Base-by-base conservation (phyloP, 2,888 invertebrate genomes). In the Romanomermis culicivorax region DNA sequence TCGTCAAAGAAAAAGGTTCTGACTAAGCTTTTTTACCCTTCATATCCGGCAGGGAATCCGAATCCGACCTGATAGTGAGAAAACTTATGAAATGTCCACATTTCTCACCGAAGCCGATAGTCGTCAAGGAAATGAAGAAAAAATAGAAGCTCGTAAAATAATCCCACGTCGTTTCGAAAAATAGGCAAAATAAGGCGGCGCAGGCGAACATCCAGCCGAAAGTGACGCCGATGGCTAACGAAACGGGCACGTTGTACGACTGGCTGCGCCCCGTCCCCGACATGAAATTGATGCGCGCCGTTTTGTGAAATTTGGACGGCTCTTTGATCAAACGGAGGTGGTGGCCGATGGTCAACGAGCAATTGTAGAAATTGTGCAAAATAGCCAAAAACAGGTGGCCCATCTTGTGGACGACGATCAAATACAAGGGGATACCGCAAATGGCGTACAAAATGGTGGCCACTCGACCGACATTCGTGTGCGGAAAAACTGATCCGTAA, bases 71-170 rank as follows among this genome's bases (percentile, higher is more conserved):
- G n/a, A n/a, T n/a, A n/a, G n/a, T n/a, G n/a, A n/a, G n/a, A n/a
- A n/a, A n/a, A n/a, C n/a, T n/a, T n/a, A n/a, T n/a, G n/a, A n/a
- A n/a, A n/a, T n/a, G n/a, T n/a, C n/a, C n/a, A n/a, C n/a, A n/a
- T n/a, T n/a, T 29, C 58, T 47, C 55, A 63, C 66, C 66, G 54
- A 64, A 67, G 54, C 66, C 66, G 42, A 66, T 66, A 2, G 66
- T 66, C 1, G 66, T 66, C 4, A 66, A 56, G 1, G 64, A 64
- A 51, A 66, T 65, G 53, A 66, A 66, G 55, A 66, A 65, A 55
- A 66, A 66, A 53, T 67, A 66, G 54, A 66, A 66, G 56, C 64
- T 64, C 56, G 66, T 67, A 54, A 67, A 67, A 56, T 67, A 67
- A 56, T 67, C 67, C 66, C 66, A 66, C 51, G 65, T 64, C 43